These are phyloP conservation scores for Caenorhabditis angaria DNA, from an alignment of 2,888 invertebrate genomes.

Conservation along the genomic window DNA sequence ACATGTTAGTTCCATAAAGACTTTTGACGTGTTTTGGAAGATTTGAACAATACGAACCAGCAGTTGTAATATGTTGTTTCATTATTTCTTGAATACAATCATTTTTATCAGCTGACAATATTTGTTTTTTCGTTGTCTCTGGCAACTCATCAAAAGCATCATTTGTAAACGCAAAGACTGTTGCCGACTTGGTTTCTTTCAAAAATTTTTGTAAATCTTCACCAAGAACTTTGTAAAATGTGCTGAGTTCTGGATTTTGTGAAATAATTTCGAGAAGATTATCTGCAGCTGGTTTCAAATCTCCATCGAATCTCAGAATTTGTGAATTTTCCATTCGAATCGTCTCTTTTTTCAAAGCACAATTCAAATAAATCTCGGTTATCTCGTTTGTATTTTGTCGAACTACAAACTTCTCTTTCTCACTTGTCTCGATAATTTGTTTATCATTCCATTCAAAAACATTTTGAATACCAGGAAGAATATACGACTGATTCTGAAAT, in stretches of 20 bases:
- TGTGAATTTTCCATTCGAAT: background rate
- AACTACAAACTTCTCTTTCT: background rate
- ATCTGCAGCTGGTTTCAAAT: background rate
- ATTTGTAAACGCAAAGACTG: slow-evolving; percentile 15
- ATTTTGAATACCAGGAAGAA: slow-evolving; percentile 5
- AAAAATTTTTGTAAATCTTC: background rate
- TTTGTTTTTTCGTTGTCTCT: background rate
- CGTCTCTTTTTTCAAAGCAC: background rate
- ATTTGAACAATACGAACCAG: background rate
- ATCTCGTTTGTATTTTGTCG: background rate
- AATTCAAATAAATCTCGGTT: slow-evolving; percentile 9
- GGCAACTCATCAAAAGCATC: slow-evolving; percentile 7
- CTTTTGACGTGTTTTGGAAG: background rate
- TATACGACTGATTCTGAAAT: background rate
- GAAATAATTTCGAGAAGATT: slow-evolving; percentile 10
- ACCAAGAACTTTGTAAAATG: background rate
- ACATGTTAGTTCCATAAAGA: background rate
- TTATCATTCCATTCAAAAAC: slow-evolving; percentile 4
- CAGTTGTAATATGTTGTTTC: background rate
- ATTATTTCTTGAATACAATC: slow-evolving; percentile 5
- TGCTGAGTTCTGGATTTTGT: background rate
- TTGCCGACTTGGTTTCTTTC: background rate
- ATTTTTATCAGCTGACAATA: background rate
- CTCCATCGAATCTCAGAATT: slow-evolving; percentile 4
- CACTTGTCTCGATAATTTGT: background rate